Evolutionary conservation across 2,888 invertebrate genomes (phyloP).

Genomic region (Andrena hattorfiana): DNA sequence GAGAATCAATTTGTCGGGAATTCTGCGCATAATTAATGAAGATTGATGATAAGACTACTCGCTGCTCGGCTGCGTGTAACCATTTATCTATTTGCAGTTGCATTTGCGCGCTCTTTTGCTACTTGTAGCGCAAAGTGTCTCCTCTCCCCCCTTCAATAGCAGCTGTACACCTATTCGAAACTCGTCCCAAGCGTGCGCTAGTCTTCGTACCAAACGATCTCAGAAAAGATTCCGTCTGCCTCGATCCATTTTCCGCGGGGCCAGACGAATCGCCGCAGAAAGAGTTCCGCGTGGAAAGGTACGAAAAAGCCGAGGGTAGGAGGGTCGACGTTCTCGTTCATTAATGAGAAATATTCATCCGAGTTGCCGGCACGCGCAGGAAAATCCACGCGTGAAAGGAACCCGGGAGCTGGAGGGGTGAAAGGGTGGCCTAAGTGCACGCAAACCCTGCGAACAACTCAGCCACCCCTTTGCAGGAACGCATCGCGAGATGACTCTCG

Average conservation of each 20-base stretch:
- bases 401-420: background rate
- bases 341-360: conserved; percentile 64
- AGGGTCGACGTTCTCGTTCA: conserved; percentile 46
- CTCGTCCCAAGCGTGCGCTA: background rate
- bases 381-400: conserved; percentile 23
- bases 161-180: background rate
- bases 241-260: conserved; percentile 13
- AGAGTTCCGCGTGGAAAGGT: conserved; percentile 23
- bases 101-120: background rate
- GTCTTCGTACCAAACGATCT: conserved; percentile 23
- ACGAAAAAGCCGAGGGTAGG: conserved; percentile 55
- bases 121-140: background rate
- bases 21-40: no score
- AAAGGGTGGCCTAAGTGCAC: conserved; percentile 17
- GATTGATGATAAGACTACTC: no score
- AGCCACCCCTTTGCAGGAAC: background rate
- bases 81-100: background rate
- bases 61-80: background rate
- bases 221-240: conserved; percentile 3
- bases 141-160: background rate
- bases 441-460: background rate
- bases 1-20: no score
- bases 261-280: background rate
- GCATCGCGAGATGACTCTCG: background rate
- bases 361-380: conserved; percentile 5